phyloP scores from a whole-genome alignment of 1,140 invertebrate genomes.

The Papilio helenus region DNA sequence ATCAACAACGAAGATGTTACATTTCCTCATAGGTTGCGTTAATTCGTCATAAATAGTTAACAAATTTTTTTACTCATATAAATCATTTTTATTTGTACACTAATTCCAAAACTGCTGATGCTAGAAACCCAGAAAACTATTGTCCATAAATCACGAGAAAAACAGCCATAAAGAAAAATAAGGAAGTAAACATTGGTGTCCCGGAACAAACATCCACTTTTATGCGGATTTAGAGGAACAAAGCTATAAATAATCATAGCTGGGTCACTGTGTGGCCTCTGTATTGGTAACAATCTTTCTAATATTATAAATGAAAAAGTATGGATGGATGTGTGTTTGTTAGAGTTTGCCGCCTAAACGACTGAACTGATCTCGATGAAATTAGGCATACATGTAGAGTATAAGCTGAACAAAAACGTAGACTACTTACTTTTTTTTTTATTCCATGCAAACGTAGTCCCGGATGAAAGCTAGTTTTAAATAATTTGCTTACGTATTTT shows the following conservation, averaged over 20 bases:
- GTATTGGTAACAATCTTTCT: no score
- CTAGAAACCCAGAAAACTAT: not conserved
- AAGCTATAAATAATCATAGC: not conserved
- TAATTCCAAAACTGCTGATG: not conserved
- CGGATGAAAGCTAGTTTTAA: no score
- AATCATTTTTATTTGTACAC: not conserved
- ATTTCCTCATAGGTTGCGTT: not conserved
- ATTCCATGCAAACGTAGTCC: no score
- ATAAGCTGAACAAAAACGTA: no score
- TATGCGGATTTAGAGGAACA: constrained; percentile 5
- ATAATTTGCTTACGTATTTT: no score
- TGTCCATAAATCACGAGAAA: not conserved
- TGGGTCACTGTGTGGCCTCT: not conserved
- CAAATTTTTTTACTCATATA: not conserved
- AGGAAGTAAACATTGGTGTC: constrained; percentile 3
- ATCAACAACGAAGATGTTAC: not conserved
- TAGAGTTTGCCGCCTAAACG: no score
- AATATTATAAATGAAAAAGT: no score
- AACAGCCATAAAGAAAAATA: constrained; percentile 1
- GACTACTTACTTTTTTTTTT: no score
- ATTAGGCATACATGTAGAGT: no score
- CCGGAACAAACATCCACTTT: constrained; percentile 1
- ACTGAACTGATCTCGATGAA: no score
- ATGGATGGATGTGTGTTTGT: no score
- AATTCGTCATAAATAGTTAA: not conserved